Base-by-base conservation (phyloP, 2,113 vertebrate genomes). In the Balaeniceps rex region DNA sequence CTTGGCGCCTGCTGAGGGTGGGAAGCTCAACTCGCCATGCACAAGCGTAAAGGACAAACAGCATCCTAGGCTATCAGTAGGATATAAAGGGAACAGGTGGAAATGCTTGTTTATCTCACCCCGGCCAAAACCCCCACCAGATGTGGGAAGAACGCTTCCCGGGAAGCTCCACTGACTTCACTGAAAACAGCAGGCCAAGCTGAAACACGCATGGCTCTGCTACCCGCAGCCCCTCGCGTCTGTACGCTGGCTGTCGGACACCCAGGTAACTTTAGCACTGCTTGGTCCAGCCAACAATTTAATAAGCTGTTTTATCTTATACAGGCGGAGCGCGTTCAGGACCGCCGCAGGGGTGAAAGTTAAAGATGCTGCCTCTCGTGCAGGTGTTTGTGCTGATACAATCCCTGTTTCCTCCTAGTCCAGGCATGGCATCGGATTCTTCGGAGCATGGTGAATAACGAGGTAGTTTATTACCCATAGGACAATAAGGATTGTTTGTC, bases 381-480 rank as follows among this genome's bases (percentile, higher is more conserved):
- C 11, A 4, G 0, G 0, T 49, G 11, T 87, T 52, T 29, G 46
- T 24, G 51, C 19, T 49, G 51, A 65, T 2, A 1, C 0, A 7
- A 14, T 58, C 58, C 60, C 63, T 1, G 2, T 23, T 83, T 77
- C 46, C 58, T 77, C 54, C 36, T n/a, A 8, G 51, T 52, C 46
- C 64, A 83, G n/a, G 55, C 36, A 69, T 55, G 34, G 23, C 51
- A 75, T 1, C 6, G 1, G 54, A 52, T 51, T 72, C 58, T 42
- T 64, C 77, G 23, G 5, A 72, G 60, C 1, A 0, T 21, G 29
- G 33, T 69, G 72, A 72, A 13, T 38, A 77, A 74, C 1, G 6
- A 40, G 42, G 22, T 1, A 11, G 40, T 19, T 75, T 14, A 2
- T 72, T 58, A 49, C 29, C 38, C 33, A 4, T 1, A 44, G 19